Evolutionary conservation across 2,113 vertebrate genomes (phyloP).

Genomic region (Cochlearius cochlearius): DNA sequence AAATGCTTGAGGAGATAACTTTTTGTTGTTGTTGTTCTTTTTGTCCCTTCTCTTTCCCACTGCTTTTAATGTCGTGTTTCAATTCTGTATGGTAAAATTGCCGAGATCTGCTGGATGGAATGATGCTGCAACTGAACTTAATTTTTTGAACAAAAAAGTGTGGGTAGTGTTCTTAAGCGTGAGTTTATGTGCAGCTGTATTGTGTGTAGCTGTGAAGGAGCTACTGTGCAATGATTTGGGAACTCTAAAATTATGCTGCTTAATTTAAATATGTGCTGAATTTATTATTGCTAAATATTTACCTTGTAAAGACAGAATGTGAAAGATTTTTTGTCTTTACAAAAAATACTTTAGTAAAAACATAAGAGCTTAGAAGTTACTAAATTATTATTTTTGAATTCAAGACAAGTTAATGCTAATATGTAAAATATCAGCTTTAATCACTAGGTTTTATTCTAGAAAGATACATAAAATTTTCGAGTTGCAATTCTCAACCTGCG

Average conservation of each 20-base stretch:
- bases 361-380: background rate
- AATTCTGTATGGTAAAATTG: background rate
- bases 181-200: background rate
- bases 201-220: background rate
- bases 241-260: background rate
- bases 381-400: background rate
- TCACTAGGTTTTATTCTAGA: background rate
- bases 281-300: background rate
- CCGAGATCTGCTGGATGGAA: background rate
- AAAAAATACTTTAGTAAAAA: background rate
- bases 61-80: background rate
- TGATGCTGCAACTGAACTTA: background rate
- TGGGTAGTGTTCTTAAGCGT: background rate
- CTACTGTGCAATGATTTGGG: background rate
- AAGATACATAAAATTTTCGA: background rate
- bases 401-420: background rate
- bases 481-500: background rate
- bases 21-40: background rate
- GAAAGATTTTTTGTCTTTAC: background rate
- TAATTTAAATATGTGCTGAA: background rate
- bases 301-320: background rate
- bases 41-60: background rate
- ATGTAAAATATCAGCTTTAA: background rate
- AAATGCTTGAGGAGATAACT: background rate
- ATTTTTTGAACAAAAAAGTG: background rate